These are phyloP conservation scores for Malurus elegans DNA, from an alignment of 2,113 vertebrate species.

Conservation along the genomic window DNA sequence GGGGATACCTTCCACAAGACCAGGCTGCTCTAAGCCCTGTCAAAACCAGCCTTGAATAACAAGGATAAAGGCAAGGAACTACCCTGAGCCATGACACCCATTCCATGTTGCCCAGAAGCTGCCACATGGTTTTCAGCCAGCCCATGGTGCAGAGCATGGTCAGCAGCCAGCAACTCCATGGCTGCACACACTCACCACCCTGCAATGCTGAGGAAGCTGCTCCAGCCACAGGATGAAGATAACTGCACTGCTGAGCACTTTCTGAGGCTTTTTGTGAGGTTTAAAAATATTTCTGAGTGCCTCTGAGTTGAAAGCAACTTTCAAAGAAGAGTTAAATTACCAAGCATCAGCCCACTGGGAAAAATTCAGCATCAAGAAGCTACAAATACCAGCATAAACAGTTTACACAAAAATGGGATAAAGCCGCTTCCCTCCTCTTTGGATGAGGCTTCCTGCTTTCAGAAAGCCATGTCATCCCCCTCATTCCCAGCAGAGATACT, in stretches of 20 bases:
- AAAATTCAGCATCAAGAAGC: not conserved
- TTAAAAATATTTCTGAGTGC: not conserved
- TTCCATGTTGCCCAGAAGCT: not conserved
- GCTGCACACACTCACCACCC: not conserved
- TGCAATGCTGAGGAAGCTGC: accelerated
- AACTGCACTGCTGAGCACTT: not conserved
- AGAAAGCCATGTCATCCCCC: not conserved
- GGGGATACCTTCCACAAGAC: not conserved
- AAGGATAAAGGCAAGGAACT: not conserved
- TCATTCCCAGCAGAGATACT: not conserved
- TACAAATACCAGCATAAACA: not conserved
- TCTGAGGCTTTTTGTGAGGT: not conserved
- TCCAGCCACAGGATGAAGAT: not conserved
- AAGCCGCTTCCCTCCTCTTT: not conserved
- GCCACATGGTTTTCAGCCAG: not conserved
- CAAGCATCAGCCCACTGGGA: not conserved
- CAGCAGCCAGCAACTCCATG: not conserved
- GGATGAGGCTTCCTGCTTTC: not conserved
- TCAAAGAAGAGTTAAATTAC: not conserved
- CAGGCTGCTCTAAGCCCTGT: not conserved
- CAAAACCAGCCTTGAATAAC: not conserved
- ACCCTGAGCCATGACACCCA: not conserved
- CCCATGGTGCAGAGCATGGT: accelerated
- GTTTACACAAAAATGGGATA: not conserved
- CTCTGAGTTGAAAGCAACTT: not conserved